A percentile compares a stretch with the other conserved stretches of the same genome.
Conservation (phyloP, 2,113 vertebrate genomes). For the Thunnus thynnus region DNA sequence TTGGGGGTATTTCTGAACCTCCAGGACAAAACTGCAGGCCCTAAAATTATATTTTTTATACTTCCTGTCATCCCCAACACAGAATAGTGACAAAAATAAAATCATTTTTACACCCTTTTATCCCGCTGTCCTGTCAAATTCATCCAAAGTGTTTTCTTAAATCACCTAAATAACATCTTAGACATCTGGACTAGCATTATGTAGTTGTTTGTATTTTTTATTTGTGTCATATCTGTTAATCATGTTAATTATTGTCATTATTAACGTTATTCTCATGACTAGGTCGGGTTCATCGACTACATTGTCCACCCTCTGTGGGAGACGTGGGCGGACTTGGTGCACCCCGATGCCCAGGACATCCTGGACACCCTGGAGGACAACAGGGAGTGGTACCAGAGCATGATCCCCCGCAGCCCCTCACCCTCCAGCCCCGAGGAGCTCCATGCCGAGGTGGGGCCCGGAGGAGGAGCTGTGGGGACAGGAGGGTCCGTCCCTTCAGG, state of each 20-base stretch:
- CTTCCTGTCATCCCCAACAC: not conserved
- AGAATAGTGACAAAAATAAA: not conserved
- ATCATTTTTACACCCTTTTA: not conserved
- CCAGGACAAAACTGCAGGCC: too few relatives aligned
- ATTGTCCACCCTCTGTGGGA: constrained; percentile 95
- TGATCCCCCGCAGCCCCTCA: constrained; percentile 91
- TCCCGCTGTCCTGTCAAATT: not conserved
- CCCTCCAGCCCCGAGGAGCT: constrained; percentile 75
- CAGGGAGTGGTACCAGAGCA: constrained; percentile 95
- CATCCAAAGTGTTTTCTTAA: too few relatives aligned
- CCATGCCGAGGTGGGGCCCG: constrained; percentile 40
- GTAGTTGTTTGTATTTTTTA: too few relatives aligned
- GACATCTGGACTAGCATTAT: too few relatives aligned
- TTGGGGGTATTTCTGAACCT: too few relatives aligned
- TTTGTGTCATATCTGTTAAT: too few relatives aligned
- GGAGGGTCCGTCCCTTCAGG: constrained; percentile 40
- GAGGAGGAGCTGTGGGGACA: constrained; percentile 32
- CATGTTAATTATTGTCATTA: not conserved
- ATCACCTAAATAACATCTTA: too few relatives aligned
- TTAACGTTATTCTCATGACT: not conserved
- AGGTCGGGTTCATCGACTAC: constrained; percentile 96
- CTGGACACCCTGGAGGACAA: constrained; percentile 95
- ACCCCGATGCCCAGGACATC: constrained; percentile 93
- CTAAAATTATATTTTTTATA: too few relatives aligned
- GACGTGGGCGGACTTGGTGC: constrained; percentile 93